phyloP scores from a whole-genome alignment of 92 coral and sea anemone genomes.

The Epizoanthus ramosus region DNA sequence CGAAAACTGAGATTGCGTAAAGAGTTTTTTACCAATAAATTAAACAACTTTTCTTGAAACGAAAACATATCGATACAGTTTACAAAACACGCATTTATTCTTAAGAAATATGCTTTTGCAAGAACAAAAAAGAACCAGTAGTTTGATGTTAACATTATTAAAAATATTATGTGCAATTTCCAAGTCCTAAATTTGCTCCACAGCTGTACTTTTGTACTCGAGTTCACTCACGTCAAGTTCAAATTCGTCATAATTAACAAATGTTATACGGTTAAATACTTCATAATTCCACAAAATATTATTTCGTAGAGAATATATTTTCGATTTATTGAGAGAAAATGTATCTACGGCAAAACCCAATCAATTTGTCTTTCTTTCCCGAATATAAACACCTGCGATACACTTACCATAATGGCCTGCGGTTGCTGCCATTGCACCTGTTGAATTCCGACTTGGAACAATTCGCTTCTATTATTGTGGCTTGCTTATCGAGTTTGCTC shows the following conservation, averaged over 20 bases:
- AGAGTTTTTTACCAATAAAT: neutral
- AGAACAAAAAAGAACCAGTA: neutral
- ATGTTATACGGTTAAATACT: no score
- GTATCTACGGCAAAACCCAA: neutral
- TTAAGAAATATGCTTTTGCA: no score
- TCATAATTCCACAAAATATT: no score
- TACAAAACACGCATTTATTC: neutral
- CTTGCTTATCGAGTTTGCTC: neutral
- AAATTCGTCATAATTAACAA: neutral
- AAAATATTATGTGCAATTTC: neutral
- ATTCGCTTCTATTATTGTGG: neutral
- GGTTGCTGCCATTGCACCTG: conserved; percentile 39
- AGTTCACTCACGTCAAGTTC: neutral
- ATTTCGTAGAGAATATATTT: neutral
- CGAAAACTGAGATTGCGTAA: neutral
- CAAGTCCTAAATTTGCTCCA: no score
- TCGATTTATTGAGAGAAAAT: neutral
- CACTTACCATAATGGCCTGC: conserved; percentile 22
- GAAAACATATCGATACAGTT: conserved; percentile 10
- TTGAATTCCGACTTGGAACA: conserved; percentile 1
- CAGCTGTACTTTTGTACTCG: neutral
- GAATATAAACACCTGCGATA: conserved; percentile 18
- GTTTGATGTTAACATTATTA: neutral
- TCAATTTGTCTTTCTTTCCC: neutral
- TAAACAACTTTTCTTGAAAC: neutral